phyloP scores from a whole-genome alignment of 2,113 vertebrate species.

The Urocynchramus pylzowi region DNA sequence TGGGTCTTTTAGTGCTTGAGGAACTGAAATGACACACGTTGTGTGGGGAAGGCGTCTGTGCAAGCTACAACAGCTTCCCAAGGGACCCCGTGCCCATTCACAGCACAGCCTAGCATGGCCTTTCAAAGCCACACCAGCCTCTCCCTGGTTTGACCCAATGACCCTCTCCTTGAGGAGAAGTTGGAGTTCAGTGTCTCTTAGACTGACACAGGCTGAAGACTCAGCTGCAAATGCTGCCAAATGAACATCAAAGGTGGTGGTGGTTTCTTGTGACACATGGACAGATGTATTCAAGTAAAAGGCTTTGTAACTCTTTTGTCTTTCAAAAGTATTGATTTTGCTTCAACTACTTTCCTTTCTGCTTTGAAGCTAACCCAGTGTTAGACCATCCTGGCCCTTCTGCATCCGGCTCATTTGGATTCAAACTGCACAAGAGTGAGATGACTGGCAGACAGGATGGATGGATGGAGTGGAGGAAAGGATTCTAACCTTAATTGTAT shows the following conservation, averaged over 20 bases:
- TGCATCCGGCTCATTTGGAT: conserved; percentile 12
- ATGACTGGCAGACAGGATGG: not conserved
- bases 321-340: conserved; percentile 36
- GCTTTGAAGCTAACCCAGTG: not conserved
- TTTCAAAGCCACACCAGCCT: not conserved
- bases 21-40: not conserved
- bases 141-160: not conserved
- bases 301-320: conserved; percentile 1
- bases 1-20: not conserved
- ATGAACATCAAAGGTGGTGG: not conserved
- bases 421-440: not conserved
- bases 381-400: not conserved
- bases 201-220: not conserved
- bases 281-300: not conserved
- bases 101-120: not conserved
- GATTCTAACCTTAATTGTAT: conserved; percentile 9
- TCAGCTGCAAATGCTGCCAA: not conserved
- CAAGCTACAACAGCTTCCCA: not conserved
- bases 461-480: not conserved
- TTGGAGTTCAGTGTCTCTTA: not conserved
- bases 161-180: not conserved
- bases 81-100: not conserved
- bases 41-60: not conserved
- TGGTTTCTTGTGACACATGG: not conserved
- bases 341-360: not conserved